Base-by-base conservation (phyloP, 2,888 invertebrate species). In the Andrena marginata region DNA sequence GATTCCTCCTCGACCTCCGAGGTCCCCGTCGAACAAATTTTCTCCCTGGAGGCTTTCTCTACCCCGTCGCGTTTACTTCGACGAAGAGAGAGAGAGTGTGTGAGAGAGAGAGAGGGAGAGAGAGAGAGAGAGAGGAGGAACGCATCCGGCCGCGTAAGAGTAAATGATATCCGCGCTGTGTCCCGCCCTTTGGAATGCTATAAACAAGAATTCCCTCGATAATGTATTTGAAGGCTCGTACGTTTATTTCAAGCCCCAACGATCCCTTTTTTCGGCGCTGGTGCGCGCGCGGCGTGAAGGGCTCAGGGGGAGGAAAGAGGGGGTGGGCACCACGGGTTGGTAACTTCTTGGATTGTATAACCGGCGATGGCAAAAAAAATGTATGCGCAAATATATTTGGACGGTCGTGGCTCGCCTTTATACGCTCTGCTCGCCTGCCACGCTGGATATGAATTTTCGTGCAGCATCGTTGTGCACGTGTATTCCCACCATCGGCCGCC, bases 331-430 rank as follows among this genome's bases (percentile, higher is more conserved):
- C 54, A 49, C 60, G 71, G 60, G 77, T 54, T 71, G 63, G 84
- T 65, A 72, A 77, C 82, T 62, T 77, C 78, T 49, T 75, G 82
- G 87, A 89, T 88, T 88, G 88, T 88, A 88, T 88, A 86, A 88
- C 84, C 88, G 13, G 84, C 84, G 79, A 75, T 48, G 49, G 76
- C n/a, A 82, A 88, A 82, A 87, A 87, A 88, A 88, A 88, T 89
- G 88, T 88, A 88, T 87, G 88, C 87, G 87, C 86, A 86, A 88
- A 88, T 88, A 88, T 89, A 88, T 88, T 88, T 87, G 77, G 88
- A 88, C 82, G 88, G 77, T 85, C 87, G 82, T 85, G 86, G 84
- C 85, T 80, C 78, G 88, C 89, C 89, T 88, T 88, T 89, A 87
- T 88, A 76, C 75, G 84, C 70, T 81, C 59, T 64, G 85, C 85